These are phyloP conservation scores for Octodonta nipae DNA, from an alignment of 2,888 invertebrate species.

Conservation along the genomic window DNA sequence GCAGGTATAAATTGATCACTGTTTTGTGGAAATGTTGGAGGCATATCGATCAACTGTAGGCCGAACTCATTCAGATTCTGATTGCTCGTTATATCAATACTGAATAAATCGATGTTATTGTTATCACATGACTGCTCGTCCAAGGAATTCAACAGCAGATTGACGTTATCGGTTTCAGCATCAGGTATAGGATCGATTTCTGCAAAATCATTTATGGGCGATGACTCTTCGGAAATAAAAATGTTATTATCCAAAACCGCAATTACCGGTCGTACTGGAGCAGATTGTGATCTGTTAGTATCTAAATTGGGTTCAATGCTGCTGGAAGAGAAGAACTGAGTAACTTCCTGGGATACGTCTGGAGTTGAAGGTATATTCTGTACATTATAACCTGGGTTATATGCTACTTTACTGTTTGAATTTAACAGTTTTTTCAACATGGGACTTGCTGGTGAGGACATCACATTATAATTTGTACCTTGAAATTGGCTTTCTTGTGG, in stretches of 20 bases:
- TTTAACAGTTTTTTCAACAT: conserved; percentile 40
- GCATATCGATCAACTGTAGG: conserved; percentile 11
- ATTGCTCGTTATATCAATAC: conserved; percentile 20
- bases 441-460: conserved; percentile 60
- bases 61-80: conserved; percentile 20
- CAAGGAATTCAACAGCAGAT: conserved; percentile 51
- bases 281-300: conserved; percentile 58
- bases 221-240: conserved; percentile 6
- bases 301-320: conserved; percentile 28
- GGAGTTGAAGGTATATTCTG: conserved; percentile 9
- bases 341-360: conserved; percentile 42
- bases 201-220: conserved; percentile 45
- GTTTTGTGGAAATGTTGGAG: conserved; percentile 5
- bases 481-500: conserved; percentile 13
- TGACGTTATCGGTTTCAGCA: conserved; percentile 49
- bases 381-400: conserved; percentile 36
- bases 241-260: conserved; percentile 8
- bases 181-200: conserved; percentile 53
- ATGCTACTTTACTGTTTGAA: conserved; percentile 37
- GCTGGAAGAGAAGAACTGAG: conserved; percentile 47
- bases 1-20: conserved; percentile 5
- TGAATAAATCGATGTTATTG: conserved; percentile 21
- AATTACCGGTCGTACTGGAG: conserved; percentile 39
- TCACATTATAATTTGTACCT: too few relatives aligned
- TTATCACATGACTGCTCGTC: conserved; percentile 36